phyloP scores from a whole-genome alignment of 2,797 vertebrate species.

The Anableps anableps region DNA sequence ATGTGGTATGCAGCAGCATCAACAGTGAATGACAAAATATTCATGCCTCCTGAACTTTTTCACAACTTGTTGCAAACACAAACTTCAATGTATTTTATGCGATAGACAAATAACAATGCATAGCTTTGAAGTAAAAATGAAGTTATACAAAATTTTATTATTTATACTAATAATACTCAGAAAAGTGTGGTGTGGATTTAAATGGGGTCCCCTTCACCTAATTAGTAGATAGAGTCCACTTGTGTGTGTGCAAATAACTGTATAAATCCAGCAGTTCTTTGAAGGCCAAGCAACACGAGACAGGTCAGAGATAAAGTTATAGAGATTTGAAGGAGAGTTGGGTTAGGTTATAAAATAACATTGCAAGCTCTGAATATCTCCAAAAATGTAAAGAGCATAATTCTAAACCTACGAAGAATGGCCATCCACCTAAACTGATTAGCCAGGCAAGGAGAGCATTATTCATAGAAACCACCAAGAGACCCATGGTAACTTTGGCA shows the following conservation, averaged over 20 bases:
- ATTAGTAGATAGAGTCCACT: not conserved
- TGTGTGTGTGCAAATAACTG: not conserved
- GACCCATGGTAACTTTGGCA: too few relatives aligned
- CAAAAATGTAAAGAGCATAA: too few relatives aligned
- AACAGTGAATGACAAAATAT: not conserved
- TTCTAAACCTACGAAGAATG: too few relatives aligned
- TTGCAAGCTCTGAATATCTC: not conserved
- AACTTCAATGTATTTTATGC: not conserved
- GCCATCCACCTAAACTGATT: too few relatives aligned
- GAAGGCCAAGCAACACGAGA: not conserved
- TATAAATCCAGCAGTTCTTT: not conserved
- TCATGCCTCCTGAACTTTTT: not conserved
- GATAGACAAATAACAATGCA: not conserved
- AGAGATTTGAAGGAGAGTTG: not conserved
- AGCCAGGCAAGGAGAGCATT: too few relatives aligned
- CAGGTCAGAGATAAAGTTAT: not conserved
- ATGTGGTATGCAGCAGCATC: not conserved
- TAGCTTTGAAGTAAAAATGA: not conserved
- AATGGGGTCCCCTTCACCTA: not conserved
- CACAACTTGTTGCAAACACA: not conserved
- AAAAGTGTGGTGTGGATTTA: not conserved
- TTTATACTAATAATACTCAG: not conserved
- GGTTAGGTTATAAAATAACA: not conserved
- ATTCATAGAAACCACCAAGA: too few relatives aligned
- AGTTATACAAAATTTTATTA: not conserved